Evolutionary conservation across 1,140 invertebrate genomes (phyloP).

Genomic region (Portunus trituberculatus): DNA sequence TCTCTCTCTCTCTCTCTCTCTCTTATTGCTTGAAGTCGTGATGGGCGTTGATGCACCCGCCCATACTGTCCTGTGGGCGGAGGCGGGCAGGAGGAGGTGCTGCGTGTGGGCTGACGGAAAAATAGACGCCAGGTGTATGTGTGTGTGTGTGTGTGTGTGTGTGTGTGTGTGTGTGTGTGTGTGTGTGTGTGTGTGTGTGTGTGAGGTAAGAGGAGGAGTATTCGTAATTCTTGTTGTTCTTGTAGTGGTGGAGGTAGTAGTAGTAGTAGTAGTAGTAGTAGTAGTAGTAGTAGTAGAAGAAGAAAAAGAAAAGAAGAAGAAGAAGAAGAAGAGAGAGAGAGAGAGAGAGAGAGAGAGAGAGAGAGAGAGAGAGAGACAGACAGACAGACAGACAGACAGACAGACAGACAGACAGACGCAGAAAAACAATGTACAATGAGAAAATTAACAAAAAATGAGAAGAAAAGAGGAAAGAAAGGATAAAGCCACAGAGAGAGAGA

Average conservation of each 20-base stretch:
- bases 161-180: conserved; percentile 20
- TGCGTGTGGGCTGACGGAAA: background rate
- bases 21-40: conserved; percentile 28
- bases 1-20: conserved; percentile 23
- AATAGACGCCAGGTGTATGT: background rate
- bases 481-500: background rate
- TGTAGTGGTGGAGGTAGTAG: no score
- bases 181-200: background rate
- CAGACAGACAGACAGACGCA: no score
- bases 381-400: no score
- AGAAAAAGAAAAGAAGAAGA: background rate
- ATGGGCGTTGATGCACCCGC: conserved; percentile 28
- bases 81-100: background rate
- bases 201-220: no score
- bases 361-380: background rate
- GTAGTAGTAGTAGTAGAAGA: background rate
- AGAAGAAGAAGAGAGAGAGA: background rate
- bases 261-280: no score
- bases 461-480: background rate
- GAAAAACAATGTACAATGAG: background rate
- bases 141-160: background rate
- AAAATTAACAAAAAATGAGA: background rate
- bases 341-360: conserved; percentile 34
- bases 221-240: no score
- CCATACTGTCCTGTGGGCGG: background rate